A percentile compares a stretch with the other conserved stretches of the same genome.
These are phyloP conservation scores for Anas platyrhynchos DNA, from an alignment of 2,113 vertebrate genomes.

Conservation along the genomic window DNA sequence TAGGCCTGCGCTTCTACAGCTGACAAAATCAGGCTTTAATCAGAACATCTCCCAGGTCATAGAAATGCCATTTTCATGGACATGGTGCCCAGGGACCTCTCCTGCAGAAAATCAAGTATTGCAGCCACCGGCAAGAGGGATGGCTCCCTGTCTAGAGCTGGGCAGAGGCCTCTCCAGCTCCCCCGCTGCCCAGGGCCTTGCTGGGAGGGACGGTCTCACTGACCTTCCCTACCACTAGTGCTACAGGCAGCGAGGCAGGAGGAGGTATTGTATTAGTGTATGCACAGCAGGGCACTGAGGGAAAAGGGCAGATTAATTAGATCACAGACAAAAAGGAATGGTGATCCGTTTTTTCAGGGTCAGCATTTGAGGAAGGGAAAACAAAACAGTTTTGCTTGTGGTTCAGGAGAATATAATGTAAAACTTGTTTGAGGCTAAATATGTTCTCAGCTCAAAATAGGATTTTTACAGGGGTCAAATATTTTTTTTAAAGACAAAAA, in stretches of 20 bases:
- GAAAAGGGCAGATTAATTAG: conserved; percentile 26
- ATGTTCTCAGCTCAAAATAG: background rate
- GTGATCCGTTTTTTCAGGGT: background rate
- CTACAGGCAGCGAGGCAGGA: accelerated
- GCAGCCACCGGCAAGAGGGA: background rate
- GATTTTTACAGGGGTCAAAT: conserved; percentile 31
- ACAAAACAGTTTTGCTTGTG: background rate
- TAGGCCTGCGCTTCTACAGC: background rate
- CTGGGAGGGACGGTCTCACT: background rate
- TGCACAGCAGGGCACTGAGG: background rate
- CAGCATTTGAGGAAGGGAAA: conserved; percentile 24
- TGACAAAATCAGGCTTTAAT: background rate
- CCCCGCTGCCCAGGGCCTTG: background rate
- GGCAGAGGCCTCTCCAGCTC: background rate
- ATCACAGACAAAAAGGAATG: background rate
- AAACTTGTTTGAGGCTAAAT: conserved; percentile 26
- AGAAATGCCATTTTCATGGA: background rate
- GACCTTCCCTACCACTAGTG: accelerated
- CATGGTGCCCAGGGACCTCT: background rate
- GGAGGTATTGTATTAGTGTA: background rate
- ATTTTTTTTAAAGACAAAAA: background rate
- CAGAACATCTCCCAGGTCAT: background rate
- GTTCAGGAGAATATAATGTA: conserved; percentile 3
- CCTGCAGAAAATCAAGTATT: background rate
- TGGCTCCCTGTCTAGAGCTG: background rate